Conservation (phyloP, 2,797 vertebrate species). For the Enteromius viviparus region DNA sequence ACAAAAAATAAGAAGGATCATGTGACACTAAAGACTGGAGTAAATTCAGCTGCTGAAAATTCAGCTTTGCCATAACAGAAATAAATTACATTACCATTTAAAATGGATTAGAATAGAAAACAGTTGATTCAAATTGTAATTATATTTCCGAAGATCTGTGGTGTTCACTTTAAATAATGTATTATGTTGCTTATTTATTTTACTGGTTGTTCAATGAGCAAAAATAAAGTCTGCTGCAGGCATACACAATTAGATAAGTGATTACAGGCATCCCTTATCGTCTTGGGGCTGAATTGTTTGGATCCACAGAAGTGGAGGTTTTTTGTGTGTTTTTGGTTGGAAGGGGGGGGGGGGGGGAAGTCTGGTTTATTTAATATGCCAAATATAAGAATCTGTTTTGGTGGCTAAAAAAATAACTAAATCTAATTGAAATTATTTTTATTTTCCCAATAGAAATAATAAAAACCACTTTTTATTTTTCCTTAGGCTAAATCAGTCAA, state of each 20-base stretch:
- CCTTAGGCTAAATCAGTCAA: background rate
- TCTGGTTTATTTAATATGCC: background rate
- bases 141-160: background rate
- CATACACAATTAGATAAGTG: background rate
- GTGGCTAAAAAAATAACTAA: background rate
- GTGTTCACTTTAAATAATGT: background rate
- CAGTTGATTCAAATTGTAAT: background rate
- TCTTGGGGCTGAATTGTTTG: background rate
- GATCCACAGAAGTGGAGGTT: background rate
- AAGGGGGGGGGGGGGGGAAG: background rate
- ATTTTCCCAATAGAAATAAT: no score
- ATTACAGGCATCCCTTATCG: background rate
- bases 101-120: background rate
- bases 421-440: no score
- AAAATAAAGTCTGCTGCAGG: background rate
- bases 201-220: background rate
- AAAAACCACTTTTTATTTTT: background rate
- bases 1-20: background rate
- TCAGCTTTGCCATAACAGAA: background rate
- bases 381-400: background rate
- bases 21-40: no score
- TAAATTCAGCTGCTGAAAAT: background rate
- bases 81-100: background rate
- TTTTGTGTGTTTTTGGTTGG: background rate
- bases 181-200: constrained; percentile 3